A percentile compares a stretch with the other conserved stretches of the same genome.
These are phyloP conservation scores for Neuroterus valhalla DNA, from an alignment of 1,140 invertebrate genomes.

Conservation along the genomic window DNA sequence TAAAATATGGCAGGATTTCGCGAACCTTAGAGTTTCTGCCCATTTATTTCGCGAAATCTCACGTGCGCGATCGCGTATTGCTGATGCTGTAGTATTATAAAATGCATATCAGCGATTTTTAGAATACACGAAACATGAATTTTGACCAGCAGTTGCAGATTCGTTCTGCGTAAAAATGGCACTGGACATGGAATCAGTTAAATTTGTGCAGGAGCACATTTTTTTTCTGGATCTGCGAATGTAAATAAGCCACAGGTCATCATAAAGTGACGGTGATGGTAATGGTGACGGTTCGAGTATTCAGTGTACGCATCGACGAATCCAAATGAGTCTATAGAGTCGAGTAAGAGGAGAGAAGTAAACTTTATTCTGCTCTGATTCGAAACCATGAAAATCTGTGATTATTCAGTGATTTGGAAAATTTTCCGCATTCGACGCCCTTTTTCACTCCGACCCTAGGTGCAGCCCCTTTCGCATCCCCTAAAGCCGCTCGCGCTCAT, in stretches of 20 bases:
- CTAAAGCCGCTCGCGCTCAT: constrained; percentile 34
- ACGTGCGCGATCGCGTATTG: constrained; percentile 13
- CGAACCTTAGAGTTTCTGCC: neutral
- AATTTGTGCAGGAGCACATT: constrained; percentile 5
- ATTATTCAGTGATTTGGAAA: constrained; percentile 29
- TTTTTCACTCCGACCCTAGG: constrained; percentile 32
- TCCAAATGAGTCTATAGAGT: neutral
- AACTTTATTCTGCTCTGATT: constrained; percentile 15
- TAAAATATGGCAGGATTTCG: neutral
- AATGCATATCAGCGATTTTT: constrained; percentile 18
- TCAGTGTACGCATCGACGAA: neutral
- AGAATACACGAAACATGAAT: constrained; percentile 24
- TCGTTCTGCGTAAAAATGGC: constrained; percentile 6
- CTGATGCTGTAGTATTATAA: constrained; percentile 22
- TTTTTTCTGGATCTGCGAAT: constrained; percentile 5
- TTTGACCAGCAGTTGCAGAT: constrained; percentile 10
- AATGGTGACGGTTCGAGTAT: constrained; percentile 1
- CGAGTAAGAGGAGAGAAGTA: neutral
- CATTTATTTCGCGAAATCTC: constrained; percentile 16
- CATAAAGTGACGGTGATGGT: neutral
- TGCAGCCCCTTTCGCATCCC: constrained; percentile 27
- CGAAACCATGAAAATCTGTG: constrained; percentile 24
- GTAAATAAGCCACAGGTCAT: constrained; percentile 5
- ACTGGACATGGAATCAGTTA: neutral
- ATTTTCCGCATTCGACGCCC: constrained; percentile 34